Evolutionary conservation across 2,113 vertebrate species (phyloP), one percentile per base, ranked within the genome.

Genomic region (Ploceus nigricollis): DNA sequence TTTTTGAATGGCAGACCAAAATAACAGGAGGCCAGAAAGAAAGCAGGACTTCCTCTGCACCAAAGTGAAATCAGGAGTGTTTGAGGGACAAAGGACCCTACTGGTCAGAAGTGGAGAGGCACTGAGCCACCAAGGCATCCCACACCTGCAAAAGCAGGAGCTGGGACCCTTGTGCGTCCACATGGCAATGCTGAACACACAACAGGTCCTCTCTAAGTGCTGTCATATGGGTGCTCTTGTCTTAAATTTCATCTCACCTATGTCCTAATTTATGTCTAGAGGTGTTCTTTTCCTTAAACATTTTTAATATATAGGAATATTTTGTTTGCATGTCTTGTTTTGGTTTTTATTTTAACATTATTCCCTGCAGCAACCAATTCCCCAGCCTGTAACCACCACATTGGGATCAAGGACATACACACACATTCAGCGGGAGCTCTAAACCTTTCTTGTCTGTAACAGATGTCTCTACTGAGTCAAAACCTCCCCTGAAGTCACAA

Each of bases 361-460:
- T 19, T 57, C 6, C 14, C 19, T 16, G n/a, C 3, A 48, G 31
- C 35, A 80, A 68, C 8, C 22, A 25, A 31, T 18, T 82, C 35
- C 28, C 51, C 45, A 57, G 10, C 13, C 35, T 28, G 17, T 33
- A 81, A 10, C 22, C 15, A 53, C 4, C 39, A 33, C 1, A 0
- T 0, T 11, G 7, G 11, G 0, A 13, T 48, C 37, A 78, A 76
- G 40, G 23, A 47, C 19, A 42, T 10, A 20, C 48, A 40, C 0
- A 6, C n/a, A 47, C 0, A 2, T 16, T 44, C 31, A 40, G n/a
- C 7, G 22, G 17, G 11, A 64, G 25, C 22, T n/a, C 28, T 23
- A 23, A 31, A 40, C 2, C 53, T 44, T 70, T 30, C 53, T 56
- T 24, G 9, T 11, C 65, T 50, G 8, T 24, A 66, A 15, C 7